A percentile compares a stretch with the other conserved stretches of the same genome.
These are phyloP conservation scores for Crossocerus cetratus DNA, from an alignment of 2,888 invertebrate genomes.

Conservation along the genomic window DNA sequence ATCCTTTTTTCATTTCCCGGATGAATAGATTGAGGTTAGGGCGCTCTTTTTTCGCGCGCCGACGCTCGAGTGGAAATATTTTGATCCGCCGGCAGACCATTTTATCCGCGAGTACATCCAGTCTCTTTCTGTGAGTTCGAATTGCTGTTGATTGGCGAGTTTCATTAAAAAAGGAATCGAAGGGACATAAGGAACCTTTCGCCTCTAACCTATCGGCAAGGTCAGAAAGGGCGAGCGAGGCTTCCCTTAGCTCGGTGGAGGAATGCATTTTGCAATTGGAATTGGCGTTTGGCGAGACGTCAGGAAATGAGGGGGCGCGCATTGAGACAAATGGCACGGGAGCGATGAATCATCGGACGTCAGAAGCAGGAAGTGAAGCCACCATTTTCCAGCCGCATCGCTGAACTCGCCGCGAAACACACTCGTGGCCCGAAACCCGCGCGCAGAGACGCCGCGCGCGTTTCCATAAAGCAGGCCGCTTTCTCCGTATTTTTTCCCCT, in stretches of 20 bases:
- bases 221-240: no score
- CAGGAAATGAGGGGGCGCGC: slow-evolving; percentile 61
- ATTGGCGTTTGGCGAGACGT: slow-evolving; percentile 65
- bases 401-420: slow-evolving; percentile 44
- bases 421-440: not conserved
- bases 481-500: not conserved
- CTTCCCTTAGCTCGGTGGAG: no score
- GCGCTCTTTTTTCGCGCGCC: not conserved
- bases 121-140: no score
- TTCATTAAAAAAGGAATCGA: no score
- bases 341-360: slow-evolving; percentile 70
- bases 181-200: no score
- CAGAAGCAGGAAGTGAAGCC: slow-evolving; percentile 64
- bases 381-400: slow-evolving; percentile 56
- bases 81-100: no score
- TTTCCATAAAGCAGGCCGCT: not conserved
- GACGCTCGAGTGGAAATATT: no score
- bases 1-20: slow-evolving; percentile 6
- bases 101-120: no score
- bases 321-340: slow-evolving; percentile 69
- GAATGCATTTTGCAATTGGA: slow-evolving; percentile 51
- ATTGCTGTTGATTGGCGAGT: no score
- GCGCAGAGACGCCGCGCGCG: no score
- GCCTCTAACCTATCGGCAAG: no score
- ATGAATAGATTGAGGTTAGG: slow-evolving; percentile 14